These are phyloP conservation scores for Cancer borealis DNA, from an alignment of 2,888 invertebrate genomes.

Conservation along the genomic window DNA sequence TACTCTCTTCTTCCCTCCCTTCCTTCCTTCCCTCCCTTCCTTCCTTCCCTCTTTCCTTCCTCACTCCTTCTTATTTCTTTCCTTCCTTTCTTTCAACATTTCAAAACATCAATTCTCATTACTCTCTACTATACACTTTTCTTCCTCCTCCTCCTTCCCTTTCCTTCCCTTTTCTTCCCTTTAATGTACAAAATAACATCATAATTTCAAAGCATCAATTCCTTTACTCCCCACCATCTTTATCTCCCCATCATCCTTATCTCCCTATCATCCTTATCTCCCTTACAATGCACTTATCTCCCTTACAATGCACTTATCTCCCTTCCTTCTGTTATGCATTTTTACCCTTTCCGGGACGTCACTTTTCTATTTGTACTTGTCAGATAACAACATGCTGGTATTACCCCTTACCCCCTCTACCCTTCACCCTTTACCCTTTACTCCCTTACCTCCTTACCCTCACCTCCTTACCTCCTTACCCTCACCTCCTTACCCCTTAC, in stretches of 20 bases:
- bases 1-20: not conserved
- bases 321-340: not conserved
- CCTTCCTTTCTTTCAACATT: no score
- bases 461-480: not conserved
- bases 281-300: not conserved
- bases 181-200: not conserved
- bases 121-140: not conserved
- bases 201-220: not conserved
- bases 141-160: not conserved
- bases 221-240: no score
- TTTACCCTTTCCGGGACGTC: slow-evolving; percentile 6
- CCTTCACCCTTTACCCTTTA: not conserved
- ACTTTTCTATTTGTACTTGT: not conserved
- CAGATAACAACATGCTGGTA: not conserved
- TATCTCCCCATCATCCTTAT: no score
- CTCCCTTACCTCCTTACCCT: no score
- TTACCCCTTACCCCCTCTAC: not conserved
- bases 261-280: not conserved
- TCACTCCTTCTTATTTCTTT: not conserved
- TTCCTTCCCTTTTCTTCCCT: not conserved
- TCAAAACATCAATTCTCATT: not conserved
- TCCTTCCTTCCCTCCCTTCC: not conserved
- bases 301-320: not conserved
- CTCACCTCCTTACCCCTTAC: not conserved
- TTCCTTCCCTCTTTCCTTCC: not conserved